These are phyloP conservation scores for Setophaga coronata DNA, from an alignment of 2,113 vertebrate species.

Conservation along the genomic window DNA sequence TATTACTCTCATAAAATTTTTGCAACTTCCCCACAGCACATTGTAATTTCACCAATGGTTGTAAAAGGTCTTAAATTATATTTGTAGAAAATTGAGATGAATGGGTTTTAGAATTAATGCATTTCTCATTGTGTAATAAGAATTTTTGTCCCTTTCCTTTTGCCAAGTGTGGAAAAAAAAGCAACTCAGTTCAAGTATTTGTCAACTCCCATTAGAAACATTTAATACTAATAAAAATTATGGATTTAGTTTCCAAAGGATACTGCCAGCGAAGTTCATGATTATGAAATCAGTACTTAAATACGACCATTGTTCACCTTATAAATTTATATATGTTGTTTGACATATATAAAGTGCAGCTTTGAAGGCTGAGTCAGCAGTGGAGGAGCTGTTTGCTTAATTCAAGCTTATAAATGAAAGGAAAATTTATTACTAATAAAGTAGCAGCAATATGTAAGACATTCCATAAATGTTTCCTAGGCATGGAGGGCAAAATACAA, in stretches of 20 bases:
- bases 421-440: constrained; percentile 17
- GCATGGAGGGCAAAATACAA: neutral
- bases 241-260: constrained; percentile 88
- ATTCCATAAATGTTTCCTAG: neutral
- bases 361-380: constrained; percentile 68
- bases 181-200: constrained; percentile 91
- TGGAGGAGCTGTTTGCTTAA: constrained; percentile 28
- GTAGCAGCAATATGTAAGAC: neutral
- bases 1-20: constrained; percentile 91
- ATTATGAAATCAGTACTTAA: constrained; percentile 84
- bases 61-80: constrained; percentile 90
- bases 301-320: constrained; percentile 86
- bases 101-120: constrained; percentile 83
- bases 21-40: constrained; percentile 85
- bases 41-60: constrained; percentile 87
- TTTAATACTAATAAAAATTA: constrained; percentile 96
- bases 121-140: constrained; percentile 80
- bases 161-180: constrained; percentile 88
- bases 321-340: constrained; percentile 78
- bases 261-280: constrained; percentile 86
- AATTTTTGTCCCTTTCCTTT: constrained; percentile 76
- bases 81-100: constrained; percentile 87
- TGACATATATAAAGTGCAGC: constrained; percentile 69
- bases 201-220: constrained; percentile 97
- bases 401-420: constrained; percentile 61